Evolutionary conservation across 1,140 invertebrate species (phyloP).

Genomic region (Nephila pilipes): DNA sequence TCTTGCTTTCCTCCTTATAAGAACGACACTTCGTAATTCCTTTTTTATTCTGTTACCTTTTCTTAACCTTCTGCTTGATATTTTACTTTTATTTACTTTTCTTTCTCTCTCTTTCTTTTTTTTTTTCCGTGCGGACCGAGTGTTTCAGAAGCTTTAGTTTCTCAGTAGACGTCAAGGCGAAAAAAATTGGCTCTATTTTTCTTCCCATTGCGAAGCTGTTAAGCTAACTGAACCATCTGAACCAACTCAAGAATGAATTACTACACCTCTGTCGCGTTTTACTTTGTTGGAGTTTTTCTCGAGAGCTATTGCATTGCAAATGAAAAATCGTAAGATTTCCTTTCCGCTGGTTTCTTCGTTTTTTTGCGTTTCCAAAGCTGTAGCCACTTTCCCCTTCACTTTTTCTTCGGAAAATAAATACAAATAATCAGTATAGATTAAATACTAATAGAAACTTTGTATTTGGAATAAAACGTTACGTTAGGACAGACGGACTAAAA

Average conservation of each 20-base stretch:
- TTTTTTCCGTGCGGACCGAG: neutral
- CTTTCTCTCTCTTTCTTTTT: neutral
- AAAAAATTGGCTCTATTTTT: slow-evolving; percentile 8
- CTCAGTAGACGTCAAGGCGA: neutral
- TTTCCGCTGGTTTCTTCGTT: neutral
- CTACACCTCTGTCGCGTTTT: neutral
- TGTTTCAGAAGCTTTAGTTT: neutral
- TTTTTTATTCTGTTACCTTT: slow-evolving; percentile 47
- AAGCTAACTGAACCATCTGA: slow-evolving; percentile 24
- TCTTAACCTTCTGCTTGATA: slow-evolving; percentile 25
- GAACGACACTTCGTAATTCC: slow-evolving; percentile 31
- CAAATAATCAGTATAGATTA: too few relatives aligned
- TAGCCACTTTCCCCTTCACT: too few relatives aligned
- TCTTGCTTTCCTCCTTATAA: neutral
- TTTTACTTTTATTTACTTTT: slow-evolving; percentile 12
- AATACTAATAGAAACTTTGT: too few relatives aligned
- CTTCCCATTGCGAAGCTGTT: slow-evolving; percentile 5
- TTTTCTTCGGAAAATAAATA: too few relatives aligned
- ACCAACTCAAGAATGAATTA: slow-evolving; percentile 21
- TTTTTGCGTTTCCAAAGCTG: neutral
- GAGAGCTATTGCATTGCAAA: slow-evolving; percentile 5
- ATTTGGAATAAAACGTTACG: too few relatives aligned
- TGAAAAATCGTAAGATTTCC: neutral
- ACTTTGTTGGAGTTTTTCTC: neutral
- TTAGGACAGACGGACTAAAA: too few relatives aligned